Conservation (phyloP, 2,888 invertebrate genomes). For the Zygogramma bicolorata region DNA sequence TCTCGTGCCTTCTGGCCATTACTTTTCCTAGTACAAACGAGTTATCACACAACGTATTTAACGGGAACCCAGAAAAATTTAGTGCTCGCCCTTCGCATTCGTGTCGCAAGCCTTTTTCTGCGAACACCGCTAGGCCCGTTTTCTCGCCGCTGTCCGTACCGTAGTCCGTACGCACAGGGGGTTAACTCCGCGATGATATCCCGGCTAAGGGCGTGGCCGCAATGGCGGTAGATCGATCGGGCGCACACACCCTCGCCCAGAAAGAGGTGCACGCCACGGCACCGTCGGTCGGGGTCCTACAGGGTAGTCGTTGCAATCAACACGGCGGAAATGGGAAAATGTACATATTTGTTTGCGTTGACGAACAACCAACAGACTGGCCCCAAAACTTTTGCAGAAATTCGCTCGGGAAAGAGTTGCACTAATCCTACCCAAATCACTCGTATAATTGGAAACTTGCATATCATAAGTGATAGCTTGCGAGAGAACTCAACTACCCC, state of each 20-base stretch:
- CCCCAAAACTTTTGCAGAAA: no score
- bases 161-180: slow-evolving; percentile 12
- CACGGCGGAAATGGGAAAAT: not conserved
- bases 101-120: not conserved
- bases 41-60: no score
- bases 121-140: not conserved
- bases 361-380: not conserved
- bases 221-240: slow-evolving; percentile 54
- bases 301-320: not conserved
- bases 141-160: slow-evolving; percentile 20
- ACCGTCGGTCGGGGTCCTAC: slow-evolving; percentile 17
- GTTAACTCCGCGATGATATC: slow-evolving; percentile 42
- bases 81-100: not conserved
- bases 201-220: slow-evolving; percentile 59
- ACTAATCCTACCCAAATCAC: no score
- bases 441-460: no score
- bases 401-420: no score
- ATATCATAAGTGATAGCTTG: no score
- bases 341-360: not conserved
- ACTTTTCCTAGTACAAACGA: no score
- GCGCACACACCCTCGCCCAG: slow-evolving; percentile 33
- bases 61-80: not conserved
- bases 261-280: slow-evolving; percentile 15
- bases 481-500: no score
- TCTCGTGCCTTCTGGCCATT: no score